A percentile compares a stretch with the other conserved stretches of the same genome.
Conservation (phyloP, 2,797 vertebrate genomes). For the Macroramphosus scolopax region DNA sequence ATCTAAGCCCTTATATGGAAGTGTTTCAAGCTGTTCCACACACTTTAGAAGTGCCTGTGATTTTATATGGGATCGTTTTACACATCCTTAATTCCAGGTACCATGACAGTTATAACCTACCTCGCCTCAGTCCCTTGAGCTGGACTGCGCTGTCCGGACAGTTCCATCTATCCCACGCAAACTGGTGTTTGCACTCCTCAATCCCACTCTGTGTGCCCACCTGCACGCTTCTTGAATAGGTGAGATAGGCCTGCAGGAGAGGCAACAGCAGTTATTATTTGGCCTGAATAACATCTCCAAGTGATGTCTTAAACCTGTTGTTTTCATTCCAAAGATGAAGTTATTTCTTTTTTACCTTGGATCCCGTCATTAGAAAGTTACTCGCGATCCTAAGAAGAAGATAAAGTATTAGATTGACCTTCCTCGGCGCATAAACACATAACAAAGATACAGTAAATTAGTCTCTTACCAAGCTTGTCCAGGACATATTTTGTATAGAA, state of each 20-base stretch:
- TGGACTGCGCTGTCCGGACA: constrained; percentile 90
- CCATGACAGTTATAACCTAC: no score
- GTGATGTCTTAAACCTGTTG: no score
- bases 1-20: background rate
- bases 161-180: constrained; percentile 93
- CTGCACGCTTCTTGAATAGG: constrained; percentile 86
- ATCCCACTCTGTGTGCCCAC: constrained; percentile 86
- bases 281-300: background rate
- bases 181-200: constrained; percentile 92
- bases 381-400: constrained; percentile 85
- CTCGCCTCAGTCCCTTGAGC: constrained; percentile 84
- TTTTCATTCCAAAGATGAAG: no score
- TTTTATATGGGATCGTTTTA: no score
- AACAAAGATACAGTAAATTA: background rate
- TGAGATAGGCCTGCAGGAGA: constrained; percentile 83
- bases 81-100: no score
- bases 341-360: constrained; percentile 92
- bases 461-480: constrained; percentile 76
- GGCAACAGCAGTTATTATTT: background rate
- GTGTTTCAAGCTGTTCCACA: no score
- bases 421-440: background rate
- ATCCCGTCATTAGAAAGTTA: constrained; percentile 94
- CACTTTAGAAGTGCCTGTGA: no score
- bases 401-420: background rate
- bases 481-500: constrained; percentile 43